phyloP scores from a whole-genome alignment of 1,140 invertebrate species.

The Drosophila repleta region DNA sequence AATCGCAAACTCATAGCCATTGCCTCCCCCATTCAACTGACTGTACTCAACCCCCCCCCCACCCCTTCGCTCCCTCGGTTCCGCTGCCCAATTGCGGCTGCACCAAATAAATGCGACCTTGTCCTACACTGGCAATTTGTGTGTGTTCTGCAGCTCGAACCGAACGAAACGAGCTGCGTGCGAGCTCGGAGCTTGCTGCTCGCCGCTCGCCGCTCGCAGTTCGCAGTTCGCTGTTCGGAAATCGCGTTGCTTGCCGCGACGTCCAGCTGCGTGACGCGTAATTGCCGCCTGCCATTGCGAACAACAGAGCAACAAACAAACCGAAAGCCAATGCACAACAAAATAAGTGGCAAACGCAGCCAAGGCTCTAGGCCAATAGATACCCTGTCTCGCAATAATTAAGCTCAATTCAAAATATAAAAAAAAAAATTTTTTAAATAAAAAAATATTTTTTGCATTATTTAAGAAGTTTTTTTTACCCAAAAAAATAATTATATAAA shows the following conservation, averaged over 20 bases:
- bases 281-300: constrained; percentile 51
- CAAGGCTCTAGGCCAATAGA: background rate
- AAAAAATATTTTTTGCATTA: too few species aligned
- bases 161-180: constrained; percentile 31
- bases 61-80: constrained; percentile 2
- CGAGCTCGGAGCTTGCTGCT: constrained; percentile 16
- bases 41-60: too few species aligned
- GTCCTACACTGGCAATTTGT: constrained; percentile 77
- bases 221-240: constrained; percentile 19
- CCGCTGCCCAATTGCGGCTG: constrained; percentile 67
- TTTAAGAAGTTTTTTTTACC: too few species aligned
- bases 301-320: constrained; percentile 18
- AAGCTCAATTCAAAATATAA: too few species aligned
- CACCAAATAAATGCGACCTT: constrained; percentile 79
- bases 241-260: constrained; percentile 20
- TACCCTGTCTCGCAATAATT: too few species aligned
- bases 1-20: constrained; percentile 3
- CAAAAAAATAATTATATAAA: too few species aligned
- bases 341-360: background rate
- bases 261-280: constrained; percentile 77
- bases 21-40: background rate
- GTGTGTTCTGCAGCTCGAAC: constrained; percentile 12
- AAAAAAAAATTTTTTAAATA: too few species aligned
- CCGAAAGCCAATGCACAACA: constrained; percentile 16
- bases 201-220: constrained; percentile 18